Evolutionary conservation across 37 sponge, comb jelly and placozoan genomes (phyloP).

Genomic region (Chondrilla cf. caribensis): DNA sequence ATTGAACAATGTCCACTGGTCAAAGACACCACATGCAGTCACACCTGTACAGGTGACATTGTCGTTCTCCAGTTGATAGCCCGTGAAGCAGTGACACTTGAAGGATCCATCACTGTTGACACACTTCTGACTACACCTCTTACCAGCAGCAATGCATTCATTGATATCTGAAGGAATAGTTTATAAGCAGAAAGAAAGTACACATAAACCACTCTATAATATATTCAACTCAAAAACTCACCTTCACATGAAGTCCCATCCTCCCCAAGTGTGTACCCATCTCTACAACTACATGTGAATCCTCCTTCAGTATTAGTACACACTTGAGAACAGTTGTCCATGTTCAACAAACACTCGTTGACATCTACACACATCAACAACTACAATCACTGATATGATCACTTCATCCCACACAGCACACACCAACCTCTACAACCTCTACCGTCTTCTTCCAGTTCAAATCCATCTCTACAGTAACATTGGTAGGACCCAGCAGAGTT

Average conservation of each 20-base stretch:
- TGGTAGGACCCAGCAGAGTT: too few relatives aligned
- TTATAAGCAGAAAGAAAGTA: too few relatives aligned
- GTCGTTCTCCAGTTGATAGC: neutral
- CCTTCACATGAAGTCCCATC: neutral
- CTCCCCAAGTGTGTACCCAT: neutral
- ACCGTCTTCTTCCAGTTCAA: too few relatives aligned
- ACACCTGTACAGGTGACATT: neutral
- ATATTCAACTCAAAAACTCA: too few relatives aligned
- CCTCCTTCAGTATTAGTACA: neutral
- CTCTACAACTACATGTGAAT: neutral
- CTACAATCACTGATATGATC: too few relatives aligned
- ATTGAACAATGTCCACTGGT: neutral
- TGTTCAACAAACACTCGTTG: neutral
- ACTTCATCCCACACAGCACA: too few relatives aligned
- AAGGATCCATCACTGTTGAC: slow-evolving; percentile 21
- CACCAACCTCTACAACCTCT: too few relatives aligned
- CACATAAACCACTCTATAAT: too few relatives aligned
- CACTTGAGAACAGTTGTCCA: neutral
- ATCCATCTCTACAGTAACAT: too few relatives aligned
- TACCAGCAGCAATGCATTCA: neutral
- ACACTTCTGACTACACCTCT: neutral
- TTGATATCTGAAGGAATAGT: too few relatives aligned
- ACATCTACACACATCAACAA: too few relatives aligned
- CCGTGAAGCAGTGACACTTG: slow-evolving; percentile 1
- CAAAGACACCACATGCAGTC: neutral